Conservation (phyloP, 1,140 invertebrate genomes). For the Holotrichia oblita region DNA sequence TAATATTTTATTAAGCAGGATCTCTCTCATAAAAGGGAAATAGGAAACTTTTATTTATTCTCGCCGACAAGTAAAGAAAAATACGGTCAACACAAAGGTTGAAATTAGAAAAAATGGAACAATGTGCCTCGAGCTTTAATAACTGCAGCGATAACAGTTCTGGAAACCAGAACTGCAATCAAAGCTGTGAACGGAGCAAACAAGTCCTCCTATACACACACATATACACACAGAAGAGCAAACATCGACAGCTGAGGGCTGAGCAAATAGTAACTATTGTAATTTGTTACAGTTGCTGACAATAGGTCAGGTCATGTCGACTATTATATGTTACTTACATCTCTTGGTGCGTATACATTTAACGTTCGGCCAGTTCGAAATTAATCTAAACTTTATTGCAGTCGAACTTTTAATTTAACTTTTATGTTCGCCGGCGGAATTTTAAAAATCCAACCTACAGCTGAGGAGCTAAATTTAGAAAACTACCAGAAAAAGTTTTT, state of each 20-base stretch:
- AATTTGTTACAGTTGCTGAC: conserved; percentile 42
- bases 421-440: background rate
- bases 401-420: conserved; percentile 9
- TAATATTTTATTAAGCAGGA: background rate
- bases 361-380: background rate
- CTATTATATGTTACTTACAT: conserved; percentile 34
- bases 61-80: background rate
- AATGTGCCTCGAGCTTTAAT: conserved; percentile 39
- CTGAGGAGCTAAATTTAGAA: background rate
- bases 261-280: conserved; percentile 41
- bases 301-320: conserved; percentile 39
- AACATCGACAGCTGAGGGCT: conserved; percentile 44
- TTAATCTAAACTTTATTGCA: conserved; percentile 30
- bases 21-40: background rate
- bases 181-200: conserved; percentile 40
- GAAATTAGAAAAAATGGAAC: conserved; percentile 1
- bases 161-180: conserved; percentile 39
- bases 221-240: conserved; percentile 24
- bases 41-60: background rate
- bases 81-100: background rate
- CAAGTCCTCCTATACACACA: conserved; percentile 41
- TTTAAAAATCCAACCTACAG: background rate
- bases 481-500: too few species aligned
- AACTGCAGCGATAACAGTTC: conserved; percentile 41
- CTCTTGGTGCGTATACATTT: background rate